phyloP scores from a whole-genome alignment of 2,888 invertebrate genomes.

The Chloromyia formosa region DNA sequence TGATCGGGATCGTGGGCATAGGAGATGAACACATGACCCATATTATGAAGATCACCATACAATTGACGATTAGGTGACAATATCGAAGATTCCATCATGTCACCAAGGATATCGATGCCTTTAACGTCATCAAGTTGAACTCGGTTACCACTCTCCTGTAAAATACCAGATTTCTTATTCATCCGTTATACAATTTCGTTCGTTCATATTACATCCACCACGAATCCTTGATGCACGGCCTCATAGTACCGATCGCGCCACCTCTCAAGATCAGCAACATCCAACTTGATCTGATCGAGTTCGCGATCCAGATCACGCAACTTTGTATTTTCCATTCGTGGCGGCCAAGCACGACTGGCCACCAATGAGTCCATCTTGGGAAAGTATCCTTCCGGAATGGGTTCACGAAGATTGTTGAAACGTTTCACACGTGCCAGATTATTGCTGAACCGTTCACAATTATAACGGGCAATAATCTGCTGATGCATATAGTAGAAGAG shows the following conservation, averaged over 20 bases:
- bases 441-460: constrained; percentile 76
- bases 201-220: constrained; percentile 64
- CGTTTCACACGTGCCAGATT: constrained; percentile 69
- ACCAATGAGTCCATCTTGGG: constrained; percentile 80
- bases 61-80: constrained; percentile 35
- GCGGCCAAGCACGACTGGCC: constrained; percentile 76
- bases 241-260: constrained; percentile 77
- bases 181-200: constrained; percentile 44
- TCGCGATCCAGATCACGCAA: constrained; percentile 72
- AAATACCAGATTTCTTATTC: neutral
- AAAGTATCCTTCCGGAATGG: constrained; percentile 80
- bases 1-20: constrained; percentile 80
- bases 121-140: constrained; percentile 54
- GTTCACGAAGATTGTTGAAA: constrained; percentile 70
- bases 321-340: constrained; percentile 67
- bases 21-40: constrained; percentile 77
- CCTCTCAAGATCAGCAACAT: constrained; percentile 73
- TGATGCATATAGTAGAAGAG: constrained; percentile 83
- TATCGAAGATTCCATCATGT: constrained; percentile 72
- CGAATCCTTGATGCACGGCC: constrained; percentile 71
- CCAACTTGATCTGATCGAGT: constrained; percentile 70
- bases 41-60: constrained; percentile 66
- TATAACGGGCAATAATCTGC: constrained; percentile 70
- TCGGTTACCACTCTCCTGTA: constrained; percentile 50
- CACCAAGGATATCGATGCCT: constrained; percentile 56